phyloP scores from a whole-genome alignment of 2,113 vertebrate species.

The Tringa solitaria region DNA sequence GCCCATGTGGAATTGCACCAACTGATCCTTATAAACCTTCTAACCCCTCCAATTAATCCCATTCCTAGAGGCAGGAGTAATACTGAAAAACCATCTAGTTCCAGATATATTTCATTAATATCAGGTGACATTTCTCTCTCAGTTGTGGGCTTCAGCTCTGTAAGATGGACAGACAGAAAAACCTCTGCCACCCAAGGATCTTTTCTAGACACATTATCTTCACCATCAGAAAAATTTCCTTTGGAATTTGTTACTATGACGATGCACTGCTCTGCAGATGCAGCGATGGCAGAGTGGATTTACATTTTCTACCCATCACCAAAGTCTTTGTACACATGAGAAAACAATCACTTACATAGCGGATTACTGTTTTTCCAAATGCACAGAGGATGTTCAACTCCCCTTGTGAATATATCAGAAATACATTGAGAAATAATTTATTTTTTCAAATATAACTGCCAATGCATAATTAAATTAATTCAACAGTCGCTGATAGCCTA shows the following conservation, averaged over 20 bases:
- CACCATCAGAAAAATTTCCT: background rate
- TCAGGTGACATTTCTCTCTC: background rate
- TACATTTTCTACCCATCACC: background rate
- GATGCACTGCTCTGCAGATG: background rate
- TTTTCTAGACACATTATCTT: background rate
- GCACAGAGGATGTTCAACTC: background rate
- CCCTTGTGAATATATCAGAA: background rate
- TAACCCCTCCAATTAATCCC: conserved; percentile 11
- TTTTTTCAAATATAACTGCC: background rate
- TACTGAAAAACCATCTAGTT: background rate
- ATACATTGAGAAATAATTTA: background rate
- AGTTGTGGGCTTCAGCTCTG: background rate
- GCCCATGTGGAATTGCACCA: background rate
- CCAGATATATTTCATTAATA: background rate
- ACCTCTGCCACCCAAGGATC: background rate
- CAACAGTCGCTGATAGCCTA: background rate
- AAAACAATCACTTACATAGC: background rate
- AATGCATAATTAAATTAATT: background rate
- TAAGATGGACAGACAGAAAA: background rate
- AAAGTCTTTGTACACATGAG: background rate
- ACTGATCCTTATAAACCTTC: background rate
- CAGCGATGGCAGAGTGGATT: background rate
- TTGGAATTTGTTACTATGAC: conserved; percentile 19
- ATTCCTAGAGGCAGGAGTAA: background rate
- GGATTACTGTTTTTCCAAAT: background rate